Evolutionary conservation across 2,888 invertebrate species (phyloP).

Genomic region (Idaea aversata): DNA sequence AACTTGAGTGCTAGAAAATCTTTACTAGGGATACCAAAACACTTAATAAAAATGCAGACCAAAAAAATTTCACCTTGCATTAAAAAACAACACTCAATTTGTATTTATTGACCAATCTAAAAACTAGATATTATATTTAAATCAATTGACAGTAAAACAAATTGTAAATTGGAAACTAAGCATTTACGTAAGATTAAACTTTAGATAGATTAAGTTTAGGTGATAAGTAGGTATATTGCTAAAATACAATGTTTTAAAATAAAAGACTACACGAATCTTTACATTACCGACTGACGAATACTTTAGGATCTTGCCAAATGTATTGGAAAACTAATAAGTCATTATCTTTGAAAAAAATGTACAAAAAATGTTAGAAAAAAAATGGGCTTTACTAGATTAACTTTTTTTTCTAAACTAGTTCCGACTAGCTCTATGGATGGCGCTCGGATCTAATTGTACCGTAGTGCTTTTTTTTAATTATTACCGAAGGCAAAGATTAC

Average conservation of each 20-base stretch:
- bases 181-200: slow-evolving; percentile 28
- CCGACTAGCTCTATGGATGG: too few relatives aligned
- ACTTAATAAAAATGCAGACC: too few relatives aligned
- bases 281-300: slow-evolving; percentile 54
- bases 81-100: not conserved
- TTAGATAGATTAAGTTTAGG: slow-evolving; percentile 14
- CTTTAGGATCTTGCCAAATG: slow-evolving; percentile 68
- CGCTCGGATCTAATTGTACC: too few relatives aligned
- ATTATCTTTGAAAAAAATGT: not conserved
- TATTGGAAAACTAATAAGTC: slow-evolving; percentile 31
- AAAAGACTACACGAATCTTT: slow-evolving; percentile 45
- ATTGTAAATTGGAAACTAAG: slow-evolving; percentile 25
- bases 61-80: not conserved
- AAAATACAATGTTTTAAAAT: slow-evolving; percentile 39
- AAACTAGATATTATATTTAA: not conserved
- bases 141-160: slow-evolving; percentile 3
- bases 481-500: too few relatives aligned
- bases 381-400: too few relatives aligned
- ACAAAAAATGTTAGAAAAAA: not conserved
- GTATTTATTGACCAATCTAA: slow-evolving; percentile 2
- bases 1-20: too few relatives aligned
- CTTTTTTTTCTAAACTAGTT: too few relatives aligned
- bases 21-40: too few relatives aligned
- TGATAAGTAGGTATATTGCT: slow-evolving; percentile 19
- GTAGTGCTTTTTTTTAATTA: too few relatives aligned